Base-by-base conservation (phyloP, 2,113 vertebrate genomes). In the Balaenoptera acutorostrata region DNA sequence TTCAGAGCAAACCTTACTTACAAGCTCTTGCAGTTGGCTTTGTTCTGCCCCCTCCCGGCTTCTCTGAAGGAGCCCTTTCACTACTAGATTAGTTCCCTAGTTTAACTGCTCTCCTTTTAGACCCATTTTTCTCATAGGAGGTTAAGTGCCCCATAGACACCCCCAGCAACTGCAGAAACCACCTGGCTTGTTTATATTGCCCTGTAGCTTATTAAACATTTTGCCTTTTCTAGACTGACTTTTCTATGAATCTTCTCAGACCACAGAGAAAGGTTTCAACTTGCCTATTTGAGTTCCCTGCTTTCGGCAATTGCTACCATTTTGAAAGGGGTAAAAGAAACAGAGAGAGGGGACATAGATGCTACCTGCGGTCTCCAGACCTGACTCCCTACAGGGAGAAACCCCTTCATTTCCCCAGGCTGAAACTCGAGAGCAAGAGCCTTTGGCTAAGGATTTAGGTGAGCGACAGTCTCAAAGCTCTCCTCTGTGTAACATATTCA, bases 401-500 rank as follows among this genome's bases (percentile, higher is more conserved):
- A 33, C 10, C 12, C 8, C 31, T 63, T 27, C 8, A 41, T 21
- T 18, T 31, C 27, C 27, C 31, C 21, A 86, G 27, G n/a, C 46
- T 33, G 11, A 46, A 17, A n/a, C 14, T 33, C 64, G 9, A 21
- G 63, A 64, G 31, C 2, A 4, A 20, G 17, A 11, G 69, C 11
- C 31, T 52, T 27, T 13, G 25, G 87, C 77, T 68, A 25, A 84
- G 8, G 36, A 49, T 31, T 33, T 8, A 66, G 36, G 77, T 25
- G 39, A 36, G 36, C 49, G 1, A 25, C 39, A 2, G 52, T 23
- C 75, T 95, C 71, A 63, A 49, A 55, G 31, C 49, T 15, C 3
- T 0, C 27, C 44, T 61, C 44, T 3, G 0, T 9, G 12, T n/a
- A 25, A 36, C 33, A 33, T 41, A 39, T 0, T 6, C 0, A 8